These are phyloP conservation scores for Mus caroli DNA, from an alignment of 2,797 vertebrate genomes.

Conservation along the genomic window DNA sequence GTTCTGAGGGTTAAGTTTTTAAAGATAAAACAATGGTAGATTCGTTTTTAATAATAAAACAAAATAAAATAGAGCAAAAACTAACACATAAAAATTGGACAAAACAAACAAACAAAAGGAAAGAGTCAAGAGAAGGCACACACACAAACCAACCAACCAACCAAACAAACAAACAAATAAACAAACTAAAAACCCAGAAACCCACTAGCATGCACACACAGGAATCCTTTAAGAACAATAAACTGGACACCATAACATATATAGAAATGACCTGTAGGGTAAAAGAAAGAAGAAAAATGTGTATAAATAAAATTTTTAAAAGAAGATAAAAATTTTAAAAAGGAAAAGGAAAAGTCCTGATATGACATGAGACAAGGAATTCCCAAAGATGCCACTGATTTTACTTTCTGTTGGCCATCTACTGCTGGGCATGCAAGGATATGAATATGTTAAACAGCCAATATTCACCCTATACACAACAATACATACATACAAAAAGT, in stretches of 20 bases:
- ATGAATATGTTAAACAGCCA: background rate
- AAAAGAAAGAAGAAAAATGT: no score
- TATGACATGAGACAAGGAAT: no score
- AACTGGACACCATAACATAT: background rate
- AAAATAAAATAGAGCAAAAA: background rate
- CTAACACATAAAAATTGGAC: background rate
- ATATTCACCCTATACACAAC: background rate
- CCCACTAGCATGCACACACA: background rate
- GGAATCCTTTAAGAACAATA: background rate
- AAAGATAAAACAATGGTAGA: background rate
- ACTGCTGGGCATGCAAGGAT: background rate
- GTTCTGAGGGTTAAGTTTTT: background rate
- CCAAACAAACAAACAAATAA: no score
- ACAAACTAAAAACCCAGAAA: background rate
- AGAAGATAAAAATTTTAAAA: no score
- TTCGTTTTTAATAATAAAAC: background rate
- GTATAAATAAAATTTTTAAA: no score
- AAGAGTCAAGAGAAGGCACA: background rate
- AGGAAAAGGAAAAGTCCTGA: no score
- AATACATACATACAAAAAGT: background rate
- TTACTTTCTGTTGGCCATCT: no score
- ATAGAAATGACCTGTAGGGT: no score
- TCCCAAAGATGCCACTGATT: no score
- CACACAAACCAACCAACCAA: no score
- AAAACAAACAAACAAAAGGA: background rate